Percentiles rank a stretch among this genome's conserved stretches.
Evolutionary conservation across 2,113 vertebrate species (phyloP).

Genomic region (Apistogramma diplotaenia): DNA sequence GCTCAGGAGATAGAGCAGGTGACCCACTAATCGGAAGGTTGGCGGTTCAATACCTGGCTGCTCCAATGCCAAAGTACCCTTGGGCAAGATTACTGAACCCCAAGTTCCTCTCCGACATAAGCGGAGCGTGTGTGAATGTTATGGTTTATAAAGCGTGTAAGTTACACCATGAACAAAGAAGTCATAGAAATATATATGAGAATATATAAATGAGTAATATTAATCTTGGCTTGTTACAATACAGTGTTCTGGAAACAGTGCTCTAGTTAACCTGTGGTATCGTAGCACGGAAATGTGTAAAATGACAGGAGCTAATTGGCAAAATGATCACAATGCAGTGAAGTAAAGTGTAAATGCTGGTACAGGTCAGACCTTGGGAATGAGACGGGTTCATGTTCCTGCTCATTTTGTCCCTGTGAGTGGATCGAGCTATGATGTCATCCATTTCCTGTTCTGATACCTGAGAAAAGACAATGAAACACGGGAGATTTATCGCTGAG

Average conservation of each 20-base stretch:
- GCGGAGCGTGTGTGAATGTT: too few relatives aligned
- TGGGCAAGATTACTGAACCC: too few relatives aligned
- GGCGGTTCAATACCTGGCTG: too few relatives aligned
- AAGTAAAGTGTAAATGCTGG: not conserved
- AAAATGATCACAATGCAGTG: not conserved
- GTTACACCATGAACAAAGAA: too few relatives aligned
- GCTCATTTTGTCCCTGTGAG: slow-evolving; percentile 81
- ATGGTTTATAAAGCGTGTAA: too few relatives aligned
- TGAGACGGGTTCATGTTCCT: slow-evolving; percentile 77
- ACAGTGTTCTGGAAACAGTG: not conserved
- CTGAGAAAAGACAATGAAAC: slow-evolving; percentile 61
- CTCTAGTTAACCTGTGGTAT: not conserved
- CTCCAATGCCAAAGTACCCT: too few relatives aligned
- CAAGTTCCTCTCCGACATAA: too few relatives aligned
- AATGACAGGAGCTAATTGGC: not conserved
- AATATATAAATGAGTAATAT: not conserved
- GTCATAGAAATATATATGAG: too few relatives aligned
- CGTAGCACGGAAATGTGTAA: not conserved
- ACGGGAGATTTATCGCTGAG: not conserved
- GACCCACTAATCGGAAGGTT: too few relatives aligned
- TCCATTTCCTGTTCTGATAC: slow-evolving; percentile 98
- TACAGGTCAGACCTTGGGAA: slow-evolving; percentile 73
- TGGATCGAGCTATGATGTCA: slow-evolving; percentile 87
- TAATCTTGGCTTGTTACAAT: not conserved
- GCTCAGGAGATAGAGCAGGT: too few relatives aligned